phyloP scores from a whole-genome alignment of 2,888 invertebrate genomes.

The Drosophila subsilvestris region DNA sequence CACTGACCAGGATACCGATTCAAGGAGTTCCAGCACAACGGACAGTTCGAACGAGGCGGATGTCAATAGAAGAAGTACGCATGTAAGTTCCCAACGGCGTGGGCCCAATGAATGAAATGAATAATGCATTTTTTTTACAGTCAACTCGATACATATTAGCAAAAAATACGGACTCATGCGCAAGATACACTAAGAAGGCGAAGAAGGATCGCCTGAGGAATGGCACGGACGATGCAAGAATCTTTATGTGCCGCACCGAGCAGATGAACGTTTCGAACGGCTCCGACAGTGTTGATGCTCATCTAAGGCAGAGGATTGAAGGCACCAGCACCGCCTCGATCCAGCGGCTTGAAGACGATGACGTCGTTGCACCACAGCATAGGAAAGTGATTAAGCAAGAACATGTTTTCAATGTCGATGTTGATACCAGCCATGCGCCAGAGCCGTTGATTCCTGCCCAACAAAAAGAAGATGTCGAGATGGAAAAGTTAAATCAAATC shows the following conservation, averaged over 20 bases:
- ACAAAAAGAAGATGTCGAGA: not conserved
- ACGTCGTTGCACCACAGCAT: not conserved
- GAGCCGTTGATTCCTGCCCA: not conserved
- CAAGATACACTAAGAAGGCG: slow-evolving; percentile 16
- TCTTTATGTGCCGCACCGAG: not conserved
- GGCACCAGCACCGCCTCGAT: not conserved
- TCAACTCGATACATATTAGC: slow-evolving; percentile 8
- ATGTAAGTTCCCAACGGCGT: slow-evolving; percentile 23
- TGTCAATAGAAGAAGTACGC: slow-evolving; percentile 17
- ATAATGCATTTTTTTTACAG: slow-evolving; percentile 19
- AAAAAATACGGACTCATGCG: not conserved
- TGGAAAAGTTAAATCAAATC: not conserved
- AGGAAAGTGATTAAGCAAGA: slow-evolving; percentile 9
- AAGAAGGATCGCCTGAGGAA: slow-evolving; percentile 21
- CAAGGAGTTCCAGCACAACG: slow-evolving; percentile 29
- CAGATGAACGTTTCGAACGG: not conserved
- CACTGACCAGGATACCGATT: slow-evolving; percentile 35
- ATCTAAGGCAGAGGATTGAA: not conserved
- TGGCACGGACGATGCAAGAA: not conserved
- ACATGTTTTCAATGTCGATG: not conserved
- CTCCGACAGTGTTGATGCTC: not conserved
- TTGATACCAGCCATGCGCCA: not conserved
- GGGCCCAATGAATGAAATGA: not conserved
- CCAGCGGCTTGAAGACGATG: not conserved
- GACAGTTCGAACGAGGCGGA: slow-evolving; percentile 36